Base-by-base conservation (phyloP, 1,140 invertebrate genomes). In the Telenomus remus region DNA sequence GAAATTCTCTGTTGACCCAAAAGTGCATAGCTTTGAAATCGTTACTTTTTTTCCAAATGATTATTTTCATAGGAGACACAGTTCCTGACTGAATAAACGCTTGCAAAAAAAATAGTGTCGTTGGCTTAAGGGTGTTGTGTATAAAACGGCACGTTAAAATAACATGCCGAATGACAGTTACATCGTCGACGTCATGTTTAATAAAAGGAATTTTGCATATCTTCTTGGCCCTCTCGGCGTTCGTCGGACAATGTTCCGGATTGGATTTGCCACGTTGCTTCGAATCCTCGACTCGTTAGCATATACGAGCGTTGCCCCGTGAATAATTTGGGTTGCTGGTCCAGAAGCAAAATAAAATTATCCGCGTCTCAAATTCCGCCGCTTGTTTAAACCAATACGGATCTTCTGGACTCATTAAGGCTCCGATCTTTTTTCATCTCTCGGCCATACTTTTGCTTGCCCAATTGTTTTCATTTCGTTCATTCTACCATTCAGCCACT, bases 181-280 rank as follows among this genome's bases (percentile, higher is more conserved):
- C 72, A 75, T 59, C 64, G 59, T 55, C 61, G 56, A 47, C 57
- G 69, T 70, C 55, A 76, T 82, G 81, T 85, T 81, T 86, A 86
- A 86, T 86, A 85, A 84, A 82, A 80, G 81, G 63, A 85, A 83
- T 86, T 86, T 85, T 85, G 84, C 85, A 86, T 86, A 86, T 84
- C 56, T 43, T 83, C 81, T 76, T 72, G 56, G 74, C 59, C 71
- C 74, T 75, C 19, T 27, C 69, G 37, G 16, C 60, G 61, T 79
- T 74, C 61, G 76, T 74, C 76, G 54, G 53, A 69, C 75, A 65
- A 53, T 61, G 60, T 73, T 72, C 73, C 50, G 49, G 55, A 65
- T 65, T 51, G 50, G 59, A 75, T 69, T 75, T 75, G 51, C 53
- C 54, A 63, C 59, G 54, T 69, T 61, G 50, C 81, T 78, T 78